Percentiles rank a stretch among this genome's conserved stretches.
phyloP scores from a whole-genome alignment of 2,888 invertebrate genomes.

The Nephrotoma appendiculata region DNA sequence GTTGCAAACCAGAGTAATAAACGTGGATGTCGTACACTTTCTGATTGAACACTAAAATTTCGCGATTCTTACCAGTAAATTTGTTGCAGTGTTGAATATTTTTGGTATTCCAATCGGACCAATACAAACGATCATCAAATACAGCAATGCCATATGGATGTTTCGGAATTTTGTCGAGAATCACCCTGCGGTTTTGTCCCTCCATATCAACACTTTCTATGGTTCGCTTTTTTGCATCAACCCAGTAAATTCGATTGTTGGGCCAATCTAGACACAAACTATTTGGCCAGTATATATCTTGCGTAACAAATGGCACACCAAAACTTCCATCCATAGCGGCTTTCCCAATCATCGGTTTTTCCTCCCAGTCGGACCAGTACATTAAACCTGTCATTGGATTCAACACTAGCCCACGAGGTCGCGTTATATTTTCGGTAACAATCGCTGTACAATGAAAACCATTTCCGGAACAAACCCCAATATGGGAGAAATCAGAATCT shows the following conservation, averaged over 20 bases:
- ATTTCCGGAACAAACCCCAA: conserved; percentile 58
- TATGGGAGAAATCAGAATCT: conserved; percentile 51
- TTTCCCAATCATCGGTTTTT: conserved; percentile 53
- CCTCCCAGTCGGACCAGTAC: conserved; percentile 89
- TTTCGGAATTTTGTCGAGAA: conserved; percentile 40
- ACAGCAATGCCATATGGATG: conserved; percentile 75
- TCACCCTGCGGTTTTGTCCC: conserved; percentile 43
- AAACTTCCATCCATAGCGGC: conserved; percentile 75
- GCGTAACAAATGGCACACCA: conserved; percentile 42
- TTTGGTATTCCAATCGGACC: conserved; percentile 75
- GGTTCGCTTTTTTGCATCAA: conserved; percentile 56
- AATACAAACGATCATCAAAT: conserved; percentile 77
- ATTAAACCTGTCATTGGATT: conserved; percentile 44
- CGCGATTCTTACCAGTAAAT: conserved; percentile 49
- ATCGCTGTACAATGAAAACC: conserved; percentile 51
- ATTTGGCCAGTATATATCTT: conserved; percentile 63
- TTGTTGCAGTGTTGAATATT: conserved; percentile 66
- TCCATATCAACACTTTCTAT: conserved; percentile 51
- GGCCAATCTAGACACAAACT: conserved; percentile 73
- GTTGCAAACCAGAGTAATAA: conserved; percentile 54
- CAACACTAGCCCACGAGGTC: conserved; percentile 53
- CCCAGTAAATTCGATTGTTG: conserved; percentile 72
- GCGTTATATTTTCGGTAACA: conserved; percentile 42
- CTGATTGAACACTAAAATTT: conserved; percentile 37
- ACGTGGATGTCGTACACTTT: conserved; percentile 46